These are phyloP conservation scores for Drosophila prosaltans DNA, from an alignment of 1,140 invertebrate species.

Conservation along the genomic window DNA sequence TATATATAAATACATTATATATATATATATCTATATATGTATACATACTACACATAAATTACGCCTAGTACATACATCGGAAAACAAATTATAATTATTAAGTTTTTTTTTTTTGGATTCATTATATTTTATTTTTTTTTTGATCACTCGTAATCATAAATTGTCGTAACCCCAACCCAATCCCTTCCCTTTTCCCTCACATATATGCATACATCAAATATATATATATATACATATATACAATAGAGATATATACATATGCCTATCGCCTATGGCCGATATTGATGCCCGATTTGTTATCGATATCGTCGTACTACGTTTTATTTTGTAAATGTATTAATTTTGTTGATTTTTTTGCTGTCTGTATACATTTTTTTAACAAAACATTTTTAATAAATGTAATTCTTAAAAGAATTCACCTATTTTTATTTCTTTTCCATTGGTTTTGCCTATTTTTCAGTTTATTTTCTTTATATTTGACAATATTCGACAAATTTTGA, in stretches of 20 bases:
- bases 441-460: not conserved
- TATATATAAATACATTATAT: slow-evolving; percentile 41
- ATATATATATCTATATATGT: slow-evolving; percentile 39
- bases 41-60: slow-evolving; percentile 68
- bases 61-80: slow-evolving; percentile 57
- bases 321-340: slow-evolving; percentile 81
- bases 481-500: too few species aligned
- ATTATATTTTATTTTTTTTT: slow-evolving; percentile 20
- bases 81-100: slow-evolving; percentile 31
- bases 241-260: slow-evolving; percentile 25
- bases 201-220: slow-evolving; percentile 10
- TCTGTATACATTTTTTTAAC: slow-evolving; percentile 80
- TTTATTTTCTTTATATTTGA: not conserved
- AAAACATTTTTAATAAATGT: slow-evolving; percentile 80
- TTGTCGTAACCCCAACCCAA: slow-evolving; percentile 35
- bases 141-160: slow-evolving; percentile 27
- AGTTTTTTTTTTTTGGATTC: slow-evolving; percentile 37
- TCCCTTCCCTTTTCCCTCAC: not conserved
- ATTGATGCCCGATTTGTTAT: slow-evolving; percentile 67
- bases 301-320: slow-evolving; percentile 77
- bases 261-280: slow-evolving; percentile 52
- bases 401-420: slow-evolving; percentile 67
- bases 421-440: slow-evolving; percentile 31
- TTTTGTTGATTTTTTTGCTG: slow-evolving; percentile 82
- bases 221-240: slow-evolving; percentile 1